These are phyloP conservation scores for Danionella cerebrum DNA, from an alignment of 2,113 vertebrate genomes.

Conservation along the genomic window DNA sequence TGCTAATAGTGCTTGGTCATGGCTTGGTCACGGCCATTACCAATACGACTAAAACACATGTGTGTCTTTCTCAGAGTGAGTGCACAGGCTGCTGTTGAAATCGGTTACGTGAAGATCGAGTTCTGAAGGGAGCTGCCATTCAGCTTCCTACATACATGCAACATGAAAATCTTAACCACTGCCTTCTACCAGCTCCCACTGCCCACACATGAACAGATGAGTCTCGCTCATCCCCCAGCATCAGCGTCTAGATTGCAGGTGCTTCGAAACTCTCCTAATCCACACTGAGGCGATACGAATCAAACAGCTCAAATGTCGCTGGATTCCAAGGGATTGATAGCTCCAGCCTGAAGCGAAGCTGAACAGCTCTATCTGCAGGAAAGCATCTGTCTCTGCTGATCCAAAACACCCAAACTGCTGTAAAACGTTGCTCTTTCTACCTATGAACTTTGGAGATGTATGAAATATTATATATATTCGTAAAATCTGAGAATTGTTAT, in stretches of 20 bases:
- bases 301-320: slow-evolving; percentile 44
- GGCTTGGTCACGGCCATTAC: no score
- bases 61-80: slow-evolving; percentile 27
- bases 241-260: slow-evolving; percentile 29
- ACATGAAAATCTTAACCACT: slow-evolving; percentile 54
- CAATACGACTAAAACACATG: background rate
- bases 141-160: slow-evolving; percentile 41
- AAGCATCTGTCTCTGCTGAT: slow-evolving; percentile 36
- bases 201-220: background rate
- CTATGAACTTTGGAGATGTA: no score
- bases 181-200: slow-evolving; percentile 41
- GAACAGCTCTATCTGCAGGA: slow-evolving; percentile 36
- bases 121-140: slow-evolving; percentile 50
- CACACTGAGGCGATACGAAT: slow-evolving; percentile 37
- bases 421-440: background rate
- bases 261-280: slow-evolving; percentile 43
- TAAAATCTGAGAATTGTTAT: no score
- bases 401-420: background rate
- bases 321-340: slow-evolving; percentile 41
- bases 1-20: no score
- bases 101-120: no score
- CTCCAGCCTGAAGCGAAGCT: slow-evolving; percentile 30
- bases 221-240: no score
- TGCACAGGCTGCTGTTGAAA: slow-evolving; percentile 25
- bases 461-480: no score